Base-by-base conservation (phyloP, 2,797 vertebrate species). In the Sternarchorhynchus goeldii region DNA sequence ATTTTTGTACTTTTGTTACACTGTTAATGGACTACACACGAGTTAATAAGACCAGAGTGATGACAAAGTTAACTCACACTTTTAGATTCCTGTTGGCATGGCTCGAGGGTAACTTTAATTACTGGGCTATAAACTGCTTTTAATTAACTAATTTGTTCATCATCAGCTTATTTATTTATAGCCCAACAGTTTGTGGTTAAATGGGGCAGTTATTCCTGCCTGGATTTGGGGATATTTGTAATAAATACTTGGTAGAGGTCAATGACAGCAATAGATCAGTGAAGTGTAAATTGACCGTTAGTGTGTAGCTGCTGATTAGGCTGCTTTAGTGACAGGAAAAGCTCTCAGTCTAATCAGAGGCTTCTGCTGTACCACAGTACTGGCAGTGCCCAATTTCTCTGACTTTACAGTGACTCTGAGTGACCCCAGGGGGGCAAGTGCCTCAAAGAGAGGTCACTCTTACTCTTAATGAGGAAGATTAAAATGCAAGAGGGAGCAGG, bases 221-320 rank as follows among this genome's bases (percentile, higher is more conserved):
- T 71, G 68, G 31, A 50, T 65, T 75, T 75, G 60, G 65, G 73
- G 80, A 82, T 71, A 57, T 75, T 75, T 78, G 60, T 5, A 29
- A 58, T 78, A 72, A 72, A 73, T 58, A 36, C 21, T 74, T 41
- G 74, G 55, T 60, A 41, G 72, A 78, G 65, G 65, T 70, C 76
- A 45, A 45, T 70, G 66, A 78, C 65, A 36, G 72, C 53, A n/a
- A 78, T 82, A 75, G 75, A 82, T 82, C 76, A 78, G 59, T 75
- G 53, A 56, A 6, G 8, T 74, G 32, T 39, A 70, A 82, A 82
- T 78, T 65, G 71, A 76, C 32, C 71, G 62, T 59, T 78, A 62
- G 75, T 66, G 60, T 53, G 17, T 25, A 66, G 67, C 29, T 17
- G 67, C 45, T 20, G 20, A 64, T 58, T 2, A 55, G 70, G 80